Conservation (phyloP, 1,140 invertebrate genomes). For the Drosophila nasuta region DNA sequence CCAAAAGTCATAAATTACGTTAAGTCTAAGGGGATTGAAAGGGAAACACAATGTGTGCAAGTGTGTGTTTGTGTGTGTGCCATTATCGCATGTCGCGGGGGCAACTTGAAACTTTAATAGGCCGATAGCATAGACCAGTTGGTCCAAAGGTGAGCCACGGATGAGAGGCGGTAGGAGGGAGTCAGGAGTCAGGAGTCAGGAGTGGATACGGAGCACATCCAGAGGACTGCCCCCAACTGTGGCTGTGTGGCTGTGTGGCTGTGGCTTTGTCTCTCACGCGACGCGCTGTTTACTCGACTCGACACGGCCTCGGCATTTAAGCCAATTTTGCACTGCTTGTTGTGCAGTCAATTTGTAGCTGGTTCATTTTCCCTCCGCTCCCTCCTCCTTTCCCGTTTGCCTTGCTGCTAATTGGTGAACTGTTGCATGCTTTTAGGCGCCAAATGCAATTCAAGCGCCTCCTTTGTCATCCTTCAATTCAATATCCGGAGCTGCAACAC, state of each 20-base stretch:
- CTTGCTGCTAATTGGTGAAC: slow-evolving; percentile 18
- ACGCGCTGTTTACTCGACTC: not conserved
- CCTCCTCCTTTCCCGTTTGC: not conserved
- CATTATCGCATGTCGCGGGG: slow-evolving; percentile 36
- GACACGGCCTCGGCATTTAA: slow-evolving; percentile 18
- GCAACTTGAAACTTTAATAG: slow-evolving; percentile 46
- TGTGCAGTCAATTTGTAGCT: slow-evolving; percentile 22
- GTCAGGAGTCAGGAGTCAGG: not conserved
- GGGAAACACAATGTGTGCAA: not conserved
- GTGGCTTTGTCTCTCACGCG: slow-evolving; percentile 1
- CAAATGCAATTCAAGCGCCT: slow-evolving; percentile 18
- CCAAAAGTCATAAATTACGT: slow-evolving; percentile 61
- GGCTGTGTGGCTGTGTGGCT: no score
- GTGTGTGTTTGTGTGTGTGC: slow-evolving; percentile 12
- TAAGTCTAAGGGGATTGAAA: slow-evolving; percentile 21
- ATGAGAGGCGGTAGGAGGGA: not conserved
- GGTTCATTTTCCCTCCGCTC: not conserved
- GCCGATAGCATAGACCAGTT: not conserved
- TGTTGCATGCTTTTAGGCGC: slow-evolving; percentile 29
- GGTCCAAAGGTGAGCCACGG: not conserved
- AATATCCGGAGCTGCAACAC: not conserved
- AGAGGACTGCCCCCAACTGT: not conserved
- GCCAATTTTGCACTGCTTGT: slow-evolving; percentile 38
- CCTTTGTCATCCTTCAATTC: slow-evolving; percentile 4
- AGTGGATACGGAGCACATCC: not conserved